Percentiles rank a stretch among this genome's conserved stretches.
Conservation (phyloP, 2,888 invertebrate species). For the Hypena proboscidalis region DNA sequence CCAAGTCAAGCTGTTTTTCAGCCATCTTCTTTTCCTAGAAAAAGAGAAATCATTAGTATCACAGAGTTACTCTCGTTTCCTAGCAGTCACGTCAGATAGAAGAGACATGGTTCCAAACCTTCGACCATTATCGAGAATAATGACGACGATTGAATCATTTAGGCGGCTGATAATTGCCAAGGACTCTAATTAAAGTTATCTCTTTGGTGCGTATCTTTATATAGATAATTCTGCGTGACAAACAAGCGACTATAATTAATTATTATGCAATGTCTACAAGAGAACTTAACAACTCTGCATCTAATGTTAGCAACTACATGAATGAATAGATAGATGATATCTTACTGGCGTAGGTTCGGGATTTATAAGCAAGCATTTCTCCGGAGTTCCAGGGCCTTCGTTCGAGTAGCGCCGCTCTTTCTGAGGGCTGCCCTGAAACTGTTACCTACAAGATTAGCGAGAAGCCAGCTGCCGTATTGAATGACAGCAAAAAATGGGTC, state of each 20-base stretch:
- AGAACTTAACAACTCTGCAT: slow-evolving; percentile 12
- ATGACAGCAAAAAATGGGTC: slow-evolving; percentile 32
- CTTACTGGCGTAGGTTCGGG: slow-evolving; percentile 83
- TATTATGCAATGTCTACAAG: slow-evolving; percentile 19
- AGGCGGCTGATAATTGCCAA: slow-evolving; percentile 4
- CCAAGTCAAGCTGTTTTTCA: slow-evolving; percentile 90
- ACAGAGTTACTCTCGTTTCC: slow-evolving; percentile 25
- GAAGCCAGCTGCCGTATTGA: slow-evolving; percentile 46
- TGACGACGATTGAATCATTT: background rate
- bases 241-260: slow-evolving; percentile 31
- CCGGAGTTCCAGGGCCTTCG: slow-evolving; percentile 76
- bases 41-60: slow-evolving; percentile 75
- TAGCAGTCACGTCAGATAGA: slow-evolving; percentile 25
- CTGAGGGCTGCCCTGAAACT: slow-evolving; percentile 82
- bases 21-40: slow-evolving; percentile 89
- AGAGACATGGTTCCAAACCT: slow-evolving; percentile 27
- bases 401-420: slow-evolving; percentile 79
- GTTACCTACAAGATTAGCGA: slow-evolving; percentile 68
- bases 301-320: slow-evolving; percentile 25
- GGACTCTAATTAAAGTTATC: too few relatives aligned
- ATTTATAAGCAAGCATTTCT: slow-evolving; percentile 83
- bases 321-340: slow-evolving; percentile 46
- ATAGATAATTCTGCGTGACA: slow-evolving; percentile 19
- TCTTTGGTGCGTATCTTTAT: too few relatives aligned
- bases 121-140: slow-evolving; percentile 10